These are phyloP conservation scores for Vespertilio murinus DNA, from an alignment of 2,797 vertebrate genomes.

Conservation along the genomic window DNA sequence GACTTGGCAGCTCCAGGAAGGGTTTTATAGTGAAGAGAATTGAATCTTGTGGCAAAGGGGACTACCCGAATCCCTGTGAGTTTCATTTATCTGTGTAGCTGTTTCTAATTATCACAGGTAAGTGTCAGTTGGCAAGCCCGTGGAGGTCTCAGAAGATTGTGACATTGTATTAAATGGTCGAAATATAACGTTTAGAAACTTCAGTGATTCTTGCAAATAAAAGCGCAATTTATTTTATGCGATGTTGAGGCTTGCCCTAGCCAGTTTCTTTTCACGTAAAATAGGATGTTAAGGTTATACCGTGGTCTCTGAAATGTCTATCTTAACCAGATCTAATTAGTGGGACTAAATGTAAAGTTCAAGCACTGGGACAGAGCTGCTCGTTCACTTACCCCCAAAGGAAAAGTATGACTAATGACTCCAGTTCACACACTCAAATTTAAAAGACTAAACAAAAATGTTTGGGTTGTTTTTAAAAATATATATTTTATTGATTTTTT, in stretches of 20 bases:
- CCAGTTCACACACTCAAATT: neutral
- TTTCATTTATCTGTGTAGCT: slow-evolving; percentile 28
- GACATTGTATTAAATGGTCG: neutral
- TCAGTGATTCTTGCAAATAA: neutral
- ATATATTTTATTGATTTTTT: too few species aligned
- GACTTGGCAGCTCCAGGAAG: slow-evolving; percentile 47
- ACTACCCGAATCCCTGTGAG: neutral
- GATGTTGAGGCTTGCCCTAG: neutral
- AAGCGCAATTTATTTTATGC: neutral
- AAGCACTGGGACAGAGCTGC: neutral
- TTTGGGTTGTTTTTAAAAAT: neutral
- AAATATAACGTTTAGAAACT: neutral
- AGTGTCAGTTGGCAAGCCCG: slow-evolving; percentile 23
- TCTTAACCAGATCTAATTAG: neutral
- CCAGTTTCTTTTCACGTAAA: neutral
- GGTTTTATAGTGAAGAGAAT: slow-evolving; percentile 55
- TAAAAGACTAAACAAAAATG: neutral
- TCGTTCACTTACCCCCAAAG: neutral
- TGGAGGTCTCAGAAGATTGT: neutral
- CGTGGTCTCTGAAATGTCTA: neutral
- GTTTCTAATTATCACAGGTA: slow-evolving; percentile 16
- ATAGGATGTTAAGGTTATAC: neutral
- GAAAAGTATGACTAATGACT: neutral
- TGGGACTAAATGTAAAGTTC: neutral
- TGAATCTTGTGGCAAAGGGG: slow-evolving; percentile 26